Percentiles rank a stretch among this genome's conserved stretches.
These are phyloP conservation scores for Todiramphus saurophagus DNA, from an alignment of 2,113 vertebrate species.

Conservation along the genomic window DNA sequence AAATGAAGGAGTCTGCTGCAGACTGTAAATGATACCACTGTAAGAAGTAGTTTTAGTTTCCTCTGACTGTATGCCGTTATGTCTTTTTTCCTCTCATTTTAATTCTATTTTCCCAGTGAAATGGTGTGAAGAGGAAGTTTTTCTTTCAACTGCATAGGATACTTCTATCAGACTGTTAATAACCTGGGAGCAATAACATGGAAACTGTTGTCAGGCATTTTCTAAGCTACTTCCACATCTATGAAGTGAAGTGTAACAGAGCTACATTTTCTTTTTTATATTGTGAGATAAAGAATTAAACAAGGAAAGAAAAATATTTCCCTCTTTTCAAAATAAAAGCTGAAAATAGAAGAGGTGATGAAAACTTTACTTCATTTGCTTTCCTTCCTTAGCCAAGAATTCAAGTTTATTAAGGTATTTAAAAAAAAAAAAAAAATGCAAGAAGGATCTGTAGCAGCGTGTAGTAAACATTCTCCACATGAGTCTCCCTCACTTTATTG, in stretches of 20 bases:
- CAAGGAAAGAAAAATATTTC: not conserved
- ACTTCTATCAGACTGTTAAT: conserved; percentile 14
- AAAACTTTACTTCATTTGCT: not conserved
- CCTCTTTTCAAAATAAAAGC: not conserved
- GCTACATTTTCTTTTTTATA: not conserved
- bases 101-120: not conserved
- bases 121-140: not conserved
- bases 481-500: not conserved
- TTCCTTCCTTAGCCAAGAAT: not conserved
- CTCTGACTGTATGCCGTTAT: not conserved
- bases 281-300: not conserved
- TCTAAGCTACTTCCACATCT: not conserved
- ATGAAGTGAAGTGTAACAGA: not conserved
- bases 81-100: not conserved
- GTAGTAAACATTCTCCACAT: not conserved
- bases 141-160: not conserved
- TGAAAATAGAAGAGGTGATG: not conserved
- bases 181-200: not conserved
- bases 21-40: not conserved
- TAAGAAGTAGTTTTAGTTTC: not conserved
- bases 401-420: not conserved
- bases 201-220: not conserved
- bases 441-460: not conserved
- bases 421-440: not conserved
- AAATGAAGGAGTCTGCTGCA: not conserved